Base-by-base conservation (phyloP, 1,140 invertebrate species). In the Cryptotermes secundus region DNA sequence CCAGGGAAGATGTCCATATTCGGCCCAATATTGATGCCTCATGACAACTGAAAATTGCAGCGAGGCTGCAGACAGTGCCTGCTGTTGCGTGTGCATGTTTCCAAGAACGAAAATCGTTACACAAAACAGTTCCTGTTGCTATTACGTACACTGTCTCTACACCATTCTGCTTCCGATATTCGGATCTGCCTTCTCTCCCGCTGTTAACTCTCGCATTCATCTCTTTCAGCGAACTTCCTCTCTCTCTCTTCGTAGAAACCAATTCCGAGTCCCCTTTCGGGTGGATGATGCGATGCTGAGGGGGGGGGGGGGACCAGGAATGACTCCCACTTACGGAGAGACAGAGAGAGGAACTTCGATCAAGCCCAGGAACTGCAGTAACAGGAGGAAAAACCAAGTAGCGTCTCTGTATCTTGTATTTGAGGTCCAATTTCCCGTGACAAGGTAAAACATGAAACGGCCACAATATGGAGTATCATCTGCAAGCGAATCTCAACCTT, bases 351-450 rank as follows among this genome's bases (percentile, higher is more conserved):
- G 31, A 35, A 81, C 35, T 38, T 35, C 34, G 42, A 35, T 36
- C 26, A 35, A 35, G 80, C 42, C 3, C 35, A 34, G 35, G 80
- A 7, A 26, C 22, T 34, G 80, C 22, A 81, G 45, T 19, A 22
- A 22, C 3, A 49, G 45, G 1, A 49, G 19, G 59, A 26, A 72
- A 72, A 72, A 72, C 26, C 59, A 31, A 72, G 59, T 72, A 72
- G 59, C 59, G 3, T 72, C 59, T 72, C 59, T 72, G 59, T 72
- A 26, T 72, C 26, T 12, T 6, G 59, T 72, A 72, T 38, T 83
- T 65, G 72, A 38, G 83, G 83, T 83, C 72, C 83, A 83, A 83
- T 83, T 83, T 83, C 83, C 83, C 83, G 83, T 79, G 83, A 83
- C 83, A 79, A 36, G 59, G 53, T 38, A 38, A 79, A 31, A 83